A percentile compares a stretch with the other conserved stretches of the same genome.
Evolutionary conservation across 2,113 vertebrate species (phyloP).

Genomic region (Oryzias javanicus): DNA sequence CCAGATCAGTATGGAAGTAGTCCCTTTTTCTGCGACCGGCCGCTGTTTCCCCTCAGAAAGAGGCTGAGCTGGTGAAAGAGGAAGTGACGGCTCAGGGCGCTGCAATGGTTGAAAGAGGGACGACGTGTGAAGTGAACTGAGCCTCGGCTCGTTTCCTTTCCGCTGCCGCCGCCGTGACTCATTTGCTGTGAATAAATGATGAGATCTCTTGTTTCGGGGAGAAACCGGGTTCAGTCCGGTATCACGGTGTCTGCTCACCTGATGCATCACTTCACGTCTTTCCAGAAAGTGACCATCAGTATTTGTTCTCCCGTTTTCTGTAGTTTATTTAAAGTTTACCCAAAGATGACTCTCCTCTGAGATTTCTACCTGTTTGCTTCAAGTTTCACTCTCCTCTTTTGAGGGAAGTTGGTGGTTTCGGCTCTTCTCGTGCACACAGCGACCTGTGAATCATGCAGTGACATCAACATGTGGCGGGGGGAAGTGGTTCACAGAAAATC

Average conservation of each 20-base stretch:
- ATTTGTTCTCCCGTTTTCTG: no score
- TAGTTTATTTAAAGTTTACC: no score
- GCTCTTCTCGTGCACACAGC: background rate
- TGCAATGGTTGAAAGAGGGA: slow-evolving; percentile 15
- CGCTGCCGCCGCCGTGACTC: slow-evolving; percentile 42
- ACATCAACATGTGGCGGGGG: slow-evolving; percentile 35
- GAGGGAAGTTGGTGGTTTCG: no score
- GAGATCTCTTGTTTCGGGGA: slow-evolving; percentile 58
- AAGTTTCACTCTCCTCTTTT: no score
- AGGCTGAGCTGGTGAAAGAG: slow-evolving; percentile 30
- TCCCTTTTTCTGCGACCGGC: slow-evolving; percentile 50
- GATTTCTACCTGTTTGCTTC: no score
- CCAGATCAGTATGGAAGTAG: slow-evolving; percentile 62
- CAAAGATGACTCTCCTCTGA: no score
- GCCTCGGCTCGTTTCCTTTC: slow-evolving; percentile 47
- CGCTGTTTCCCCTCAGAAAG: slow-evolving; percentile 21
- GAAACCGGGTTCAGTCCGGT: slow-evolving; percentile 25
- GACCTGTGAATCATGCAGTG: slow-evolving; percentile 23
- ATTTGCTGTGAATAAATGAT: slow-evolving; percentile 69
- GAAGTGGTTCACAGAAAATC: slow-evolving; percentile 20
- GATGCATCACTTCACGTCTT: no score
- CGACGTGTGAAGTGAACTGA: slow-evolving; percentile 25
- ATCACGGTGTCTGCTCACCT: slow-evolving; percentile 4
- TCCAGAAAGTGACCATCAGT: no score
- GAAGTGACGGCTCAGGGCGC: slow-evolving; percentile 55